These are phyloP conservation scores for Leptoteleia sp. DNA, from an alignment of 1,140 invertebrate species.

Conservation along the genomic window DNA sequence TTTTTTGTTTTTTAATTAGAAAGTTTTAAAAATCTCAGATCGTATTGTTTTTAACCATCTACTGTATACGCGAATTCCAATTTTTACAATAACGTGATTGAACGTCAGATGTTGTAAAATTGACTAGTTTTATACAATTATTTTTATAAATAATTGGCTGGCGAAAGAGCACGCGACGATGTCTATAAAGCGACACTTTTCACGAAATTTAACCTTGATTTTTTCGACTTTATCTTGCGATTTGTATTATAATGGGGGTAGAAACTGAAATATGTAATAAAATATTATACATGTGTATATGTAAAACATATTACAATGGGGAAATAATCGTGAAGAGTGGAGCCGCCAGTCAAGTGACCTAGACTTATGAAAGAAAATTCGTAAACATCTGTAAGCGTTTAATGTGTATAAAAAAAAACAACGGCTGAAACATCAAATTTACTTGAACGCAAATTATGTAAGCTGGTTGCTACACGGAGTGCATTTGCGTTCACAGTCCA, in stretches of 20 bases:
- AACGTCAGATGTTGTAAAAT: constrained; percentile 79
- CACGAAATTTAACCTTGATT: constrained; percentile 16
- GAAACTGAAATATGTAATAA: constrained; percentile 29
- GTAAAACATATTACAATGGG: constrained; percentile 2
- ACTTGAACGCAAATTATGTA: too few relatives aligned
- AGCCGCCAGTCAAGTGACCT: constrained; percentile 43
- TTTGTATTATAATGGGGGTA: constrained; percentile 39
- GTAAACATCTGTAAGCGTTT: constrained; percentile 37
- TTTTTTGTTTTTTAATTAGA: too few relatives aligned
- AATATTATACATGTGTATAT: constrained; percentile 5
- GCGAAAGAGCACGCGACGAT: constrained; percentile 61
- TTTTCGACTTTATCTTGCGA: constrained; percentile 14
- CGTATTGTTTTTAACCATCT: too few relatives aligned
- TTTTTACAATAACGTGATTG: constrained; percentile 77
- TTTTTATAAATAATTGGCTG: constrained; percentile 81
- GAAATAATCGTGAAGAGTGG: constrained; percentile 30
- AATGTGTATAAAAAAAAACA: constrained; percentile 12
- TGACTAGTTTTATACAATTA: constrained; percentile 82
- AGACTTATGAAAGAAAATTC: constrained; percentile 37
- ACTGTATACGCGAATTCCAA: constrained; percentile 31
- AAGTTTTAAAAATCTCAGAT: too few relatives aligned
- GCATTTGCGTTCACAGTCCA: too few relatives aligned
- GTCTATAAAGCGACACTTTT: constrained; percentile 37
- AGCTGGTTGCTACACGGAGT: too few relatives aligned
- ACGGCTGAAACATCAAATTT: too few relatives aligned